Base-by-base conservation (phyloP, 2,888 invertebrate genomes). In the Pollenia amentaria region DNA sequence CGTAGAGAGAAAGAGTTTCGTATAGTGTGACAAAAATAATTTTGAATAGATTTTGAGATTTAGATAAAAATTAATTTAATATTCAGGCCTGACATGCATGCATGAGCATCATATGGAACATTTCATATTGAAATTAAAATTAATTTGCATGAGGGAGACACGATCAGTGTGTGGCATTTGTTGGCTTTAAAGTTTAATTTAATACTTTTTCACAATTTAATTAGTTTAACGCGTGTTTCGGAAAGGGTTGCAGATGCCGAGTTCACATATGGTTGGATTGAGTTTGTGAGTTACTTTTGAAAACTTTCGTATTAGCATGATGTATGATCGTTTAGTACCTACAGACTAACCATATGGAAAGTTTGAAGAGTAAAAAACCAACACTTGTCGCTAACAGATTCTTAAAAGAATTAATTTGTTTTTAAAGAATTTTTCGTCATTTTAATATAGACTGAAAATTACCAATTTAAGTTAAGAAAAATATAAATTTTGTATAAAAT, bases 161-260 rank as follows among this genome's bases (percentile, higher is more conserved):
- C 16, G 6, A 21, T 29, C 11, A 57, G 60, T 73, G 73, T 76
- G 76, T 76, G 64, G 75, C 14, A 48, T 65, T 62, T 65, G 7
- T 21, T 51, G 42, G 7, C 40, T n/a, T 53, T 16, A 42, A 21
- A 40, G 40, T 55, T 55, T 44, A 51, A 70, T 81, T 73, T 65
- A 46, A 65, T 57, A 57, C 44, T 65, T 21, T 77, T 83, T 62
- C 62, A 18, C 51, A 65, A 64, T 76, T 85, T 86, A 86, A 86
- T 86, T 86, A 83, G 64, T 79, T 70, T 14, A 76, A 79, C 64
- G 83, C 83, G 70, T 79, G 86, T 86, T 79, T 79, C 12, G 29
- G 9, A 75, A 12, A 51, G 69, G 55, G 46, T 16, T 18, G 44
- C 16, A 53, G 8, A 21, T 14, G n/a, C 2, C 29, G 29, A 48